Evolutionary conservation across 2,113 vertebrate species (phyloP).

Genomic region (Colinus virginianus): DNA sequence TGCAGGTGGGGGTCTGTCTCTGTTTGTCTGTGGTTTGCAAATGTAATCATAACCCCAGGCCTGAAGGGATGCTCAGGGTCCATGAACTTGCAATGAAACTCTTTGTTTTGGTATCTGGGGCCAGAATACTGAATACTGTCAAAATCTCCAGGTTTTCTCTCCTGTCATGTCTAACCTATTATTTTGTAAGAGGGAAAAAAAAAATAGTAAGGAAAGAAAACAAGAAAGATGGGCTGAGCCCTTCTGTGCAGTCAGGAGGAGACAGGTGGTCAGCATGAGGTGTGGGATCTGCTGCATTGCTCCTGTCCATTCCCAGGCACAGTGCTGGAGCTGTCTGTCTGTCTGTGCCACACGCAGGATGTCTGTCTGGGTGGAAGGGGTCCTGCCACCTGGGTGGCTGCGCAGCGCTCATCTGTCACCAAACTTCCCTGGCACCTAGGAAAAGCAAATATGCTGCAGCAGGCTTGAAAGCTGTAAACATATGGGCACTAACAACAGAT

Average conservation of each 20-base stretch:
- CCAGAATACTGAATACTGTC: background rate
- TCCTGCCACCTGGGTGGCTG: background rate
- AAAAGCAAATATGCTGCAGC: conserved; percentile 56
- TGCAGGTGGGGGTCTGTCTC: background rate
- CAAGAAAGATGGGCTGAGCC: background rate
- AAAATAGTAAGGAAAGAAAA: background rate
- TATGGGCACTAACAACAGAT: conserved; percentile 73
- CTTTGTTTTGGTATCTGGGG: background rate
- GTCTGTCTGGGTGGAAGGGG: background rate
- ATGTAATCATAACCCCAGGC: background rate
- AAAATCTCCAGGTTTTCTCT: background rate
- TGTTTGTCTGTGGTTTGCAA: background rate
- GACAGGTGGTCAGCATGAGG: background rate
- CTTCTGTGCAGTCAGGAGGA: background rate
- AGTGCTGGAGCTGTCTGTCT: background rate
- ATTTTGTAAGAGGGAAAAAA: background rate
- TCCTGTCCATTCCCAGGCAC: background rate
- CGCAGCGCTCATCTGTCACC: background rate
- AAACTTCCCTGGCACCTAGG: background rate
- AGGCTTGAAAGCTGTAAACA: conserved; percentile 62
- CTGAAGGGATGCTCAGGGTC: background rate
- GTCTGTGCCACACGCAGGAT: fast-evolving
- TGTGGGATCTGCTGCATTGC: background rate
- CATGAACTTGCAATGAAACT: background rate
- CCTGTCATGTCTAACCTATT: background rate